Evolutionary conservation across 2,797 vertebrate species (phyloP).

Genomic region (Peromyscus melanophrys): DNA sequence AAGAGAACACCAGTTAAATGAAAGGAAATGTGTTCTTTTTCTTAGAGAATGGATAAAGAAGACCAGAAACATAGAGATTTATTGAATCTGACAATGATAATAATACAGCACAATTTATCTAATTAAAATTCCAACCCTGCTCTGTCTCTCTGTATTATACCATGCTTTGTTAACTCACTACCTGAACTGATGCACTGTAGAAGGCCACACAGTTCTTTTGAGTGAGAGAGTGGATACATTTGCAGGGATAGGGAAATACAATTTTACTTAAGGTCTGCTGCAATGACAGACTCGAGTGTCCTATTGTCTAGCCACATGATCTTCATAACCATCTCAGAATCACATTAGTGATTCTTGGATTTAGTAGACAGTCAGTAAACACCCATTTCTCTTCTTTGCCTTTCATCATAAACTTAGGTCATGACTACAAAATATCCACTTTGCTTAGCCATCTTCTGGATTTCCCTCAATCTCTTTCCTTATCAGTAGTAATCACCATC

Average conservation of each 20-base stretch:
- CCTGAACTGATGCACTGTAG: background rate
- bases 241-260: background rate
- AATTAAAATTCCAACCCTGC: constrained; percentile 48
- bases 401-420: background rate
- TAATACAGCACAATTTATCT: constrained; percentile 11
- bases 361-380: background rate
- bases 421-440: background rate
- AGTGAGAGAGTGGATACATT: background rate
- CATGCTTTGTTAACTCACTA: background rate
- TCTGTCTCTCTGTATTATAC: constrained; percentile 29
- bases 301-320: background rate
- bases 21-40: constrained; percentile 50
- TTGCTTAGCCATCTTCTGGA: background rate
- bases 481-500: background rate
- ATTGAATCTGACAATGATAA: constrained; percentile 56
- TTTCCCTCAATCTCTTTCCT: background rate
- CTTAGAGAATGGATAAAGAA: constrained; percentile 59
- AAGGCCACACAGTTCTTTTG: background rate
- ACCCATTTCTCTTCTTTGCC: background rate
- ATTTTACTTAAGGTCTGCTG: background rate
- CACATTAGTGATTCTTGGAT: background rate
- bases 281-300: background rate
- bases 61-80: background rate
- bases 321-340: constrained; percentile 36
- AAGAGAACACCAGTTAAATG: constrained; percentile 49